Base-by-base conservation (phyloP, 2,113 vertebrate genomes). In the Paradoxurus hermaphroditus region DNA sequence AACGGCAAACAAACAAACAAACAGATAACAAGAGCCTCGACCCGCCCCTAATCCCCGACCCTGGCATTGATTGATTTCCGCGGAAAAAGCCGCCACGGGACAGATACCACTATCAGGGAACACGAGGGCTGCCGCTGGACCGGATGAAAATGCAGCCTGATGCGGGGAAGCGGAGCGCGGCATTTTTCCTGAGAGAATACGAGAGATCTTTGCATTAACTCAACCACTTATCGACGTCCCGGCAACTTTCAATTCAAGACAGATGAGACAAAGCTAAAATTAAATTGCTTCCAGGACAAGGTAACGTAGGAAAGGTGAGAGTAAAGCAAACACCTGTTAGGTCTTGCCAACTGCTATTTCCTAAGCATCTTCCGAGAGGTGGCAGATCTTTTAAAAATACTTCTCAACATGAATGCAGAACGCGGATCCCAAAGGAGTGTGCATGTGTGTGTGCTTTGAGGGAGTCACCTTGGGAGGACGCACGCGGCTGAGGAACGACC, bases 211-310 rank as follows among this genome's bases (percentile, higher is more conserved):
- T 98, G 95, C 84, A 94, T 96, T 97, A 98, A 90, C 44, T 73
- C 68, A 93, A 96, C 82, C 79, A 97, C 91, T 97, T 95, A 95
- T 82, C 70, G 56, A 93, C 81, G 81, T 91, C 96, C 86, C 85
- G 92, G 89, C 88, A 98, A 92, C 94, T 98, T 95, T 92, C 95
- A 95, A 91, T 98, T 93, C 87, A 97, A 98, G 97, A 97, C 95
- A 97, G 86, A 90, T 96, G 94, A 98, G 96, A 97, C 73, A 63
- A 95, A 91, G 86, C 59, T 62, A 94, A 92, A 90, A 95, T 46
- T 11, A 95, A 98, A 97, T 29, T 96, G 78, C 79, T 97, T 90
- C 95, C 86, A 97, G 92, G 88, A 92, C 53, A 67, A 92, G 96
- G 97, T 91, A 85, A 85, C 94, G 79, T 96, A 97, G 94, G 79